Base-by-base conservation (phyloP, 35 echinoderm and acorn worm genomes). In the Chiridota heheva region DNA sequence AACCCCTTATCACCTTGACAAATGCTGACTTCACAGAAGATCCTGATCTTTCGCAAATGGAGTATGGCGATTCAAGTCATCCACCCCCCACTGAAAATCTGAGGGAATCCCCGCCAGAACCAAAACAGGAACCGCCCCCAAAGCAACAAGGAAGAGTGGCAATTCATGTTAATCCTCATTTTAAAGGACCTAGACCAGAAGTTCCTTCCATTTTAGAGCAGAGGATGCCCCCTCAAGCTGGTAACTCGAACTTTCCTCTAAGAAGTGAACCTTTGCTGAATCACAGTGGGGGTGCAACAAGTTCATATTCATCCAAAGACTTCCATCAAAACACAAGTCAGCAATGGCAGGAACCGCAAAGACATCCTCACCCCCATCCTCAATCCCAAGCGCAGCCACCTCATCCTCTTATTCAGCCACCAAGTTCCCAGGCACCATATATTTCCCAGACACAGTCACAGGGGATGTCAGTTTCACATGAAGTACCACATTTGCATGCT, bases 131-230 rank as follows among this genome's bases (percentile, higher is more conserved):
- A 28, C 72, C 72, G 12, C 25, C 72, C 33, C 53, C 58, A 6
- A 34, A 10, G 2, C 51, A 53, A 34, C 51, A 36, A 28, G 3
- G 32, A 8, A 58, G 53, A 42, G 32, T 57, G 39, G 75, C 42
- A 16, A 78, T 78, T 26, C 75, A 78, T 62, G 75, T 78, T n/a
- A 78, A 78, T 24, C 75, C 75, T 78, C 75, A 78, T 38, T 78
- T 78, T 29, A 78, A 58, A 62, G 75, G 75, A 10, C 49, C 58
- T 16, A 78, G 75, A n/a, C 15, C 56, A 25, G 20, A 61, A n/a
- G 20, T 78, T 12, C 51, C 58, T 20, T 34, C n/a, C n/a, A n/a
- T n/a, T n/a, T n/a, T n/a, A n/a, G n/a, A n/a, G n/a, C n/a, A n/a
- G n/a, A n/a, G n/a, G n/a, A n/a, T n/a, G 16, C 38, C 35, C 7